A percentile compares a stretch with the other conserved stretches of the same genome.
Conservation (phyloP, 2,888 invertebrate genomes). For the Dichetophora obliterata region DNA sequence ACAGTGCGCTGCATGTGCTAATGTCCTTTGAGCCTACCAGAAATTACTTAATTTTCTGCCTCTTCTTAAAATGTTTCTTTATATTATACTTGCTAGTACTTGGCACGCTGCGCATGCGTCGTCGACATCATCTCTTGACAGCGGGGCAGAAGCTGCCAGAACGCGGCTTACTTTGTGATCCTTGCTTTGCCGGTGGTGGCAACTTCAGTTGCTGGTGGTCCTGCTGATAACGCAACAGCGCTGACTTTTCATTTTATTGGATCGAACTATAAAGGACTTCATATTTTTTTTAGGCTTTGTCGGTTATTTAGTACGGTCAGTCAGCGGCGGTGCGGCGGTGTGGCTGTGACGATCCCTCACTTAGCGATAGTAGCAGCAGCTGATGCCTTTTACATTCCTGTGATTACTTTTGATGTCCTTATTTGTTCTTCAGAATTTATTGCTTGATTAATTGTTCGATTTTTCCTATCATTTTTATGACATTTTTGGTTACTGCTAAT, state of each 20-base stretch:
- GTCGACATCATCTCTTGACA: background rate
- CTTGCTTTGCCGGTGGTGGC: background rate
- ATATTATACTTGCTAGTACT: background rate
- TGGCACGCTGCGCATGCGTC: background rate
- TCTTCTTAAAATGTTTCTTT: background rate
- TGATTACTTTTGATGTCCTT: slow-evolving; percentile 2
- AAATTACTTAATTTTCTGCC: slow-evolving; percentile 33
- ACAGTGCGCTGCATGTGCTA: slow-evolving; percentile 30
- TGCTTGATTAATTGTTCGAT: background rate
- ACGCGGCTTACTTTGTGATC: slow-evolving; percentile 24
- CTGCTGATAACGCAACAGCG: background rate
- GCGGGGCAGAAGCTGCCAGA: background rate
- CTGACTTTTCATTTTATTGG: background rate
- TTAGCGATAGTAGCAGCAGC: slow-evolving; percentile 1
- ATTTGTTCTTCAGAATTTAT: slow-evolving; percentile 9
- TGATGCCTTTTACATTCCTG: background rate
- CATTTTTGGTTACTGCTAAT: background rate
- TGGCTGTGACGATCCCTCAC: background rate
- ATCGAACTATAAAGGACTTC: no score
- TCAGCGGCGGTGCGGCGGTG: background rate
- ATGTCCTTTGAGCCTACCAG: slow-evolving; percentile 33
- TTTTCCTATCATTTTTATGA: background rate
- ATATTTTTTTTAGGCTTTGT: background rate
- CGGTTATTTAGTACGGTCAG: background rate
- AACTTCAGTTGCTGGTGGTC: slow-evolving; percentile 18